Base-by-base conservation (phyloP, 1,140 invertebrate genomes). In the Drosophila pallidifrons region DNA sequence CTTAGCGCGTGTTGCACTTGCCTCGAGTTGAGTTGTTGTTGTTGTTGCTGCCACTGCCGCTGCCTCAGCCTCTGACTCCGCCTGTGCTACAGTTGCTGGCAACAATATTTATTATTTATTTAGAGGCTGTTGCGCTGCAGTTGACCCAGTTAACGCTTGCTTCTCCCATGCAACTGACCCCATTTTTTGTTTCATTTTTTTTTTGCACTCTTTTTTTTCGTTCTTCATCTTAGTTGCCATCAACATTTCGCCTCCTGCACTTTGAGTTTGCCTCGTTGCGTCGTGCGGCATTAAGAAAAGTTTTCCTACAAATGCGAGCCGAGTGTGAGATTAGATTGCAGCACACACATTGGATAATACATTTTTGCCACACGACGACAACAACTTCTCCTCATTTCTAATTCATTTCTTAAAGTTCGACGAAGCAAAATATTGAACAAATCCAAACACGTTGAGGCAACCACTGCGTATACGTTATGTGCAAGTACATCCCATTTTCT, bases 81-180 rank as follows among this genome's bases (percentile, higher is more conserved):
- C 20, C 3, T 25, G 20, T 25, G 20, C 3, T 25, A 25, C 20
- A 25, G 20, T 30, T 79, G 67, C 52, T 65, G 72, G 74, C 81
- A 77, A 80, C 76, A 82, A 73, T 85, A 77, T 87, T 77, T 86
- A 80, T 82, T 87, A 87, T 87, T 87, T 88, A 87, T 82, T 87
- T 80, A 72, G 72, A 69, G 57, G 67, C 72, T 69, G 72, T 75
- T 75, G 65, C 72, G 65, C 65, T 47, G 16, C 28, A 49, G 72
- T 67, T 82, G 82, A 88, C 83, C 82, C 67, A 88, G 76, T 87
- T 87, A 63, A 73, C 49, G 75, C 45, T 66, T 68, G 75, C 45
- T 66, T 68, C 72, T 72, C 66, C 69, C 79, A 80, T 80, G 66
- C 43, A 52, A 52, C 69, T 88, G 73, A 80, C 77, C 81, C 58